Conservation (phyloP, 1,140 invertebrate genomes). For the Pogonognathellus flavescens region DNA sequence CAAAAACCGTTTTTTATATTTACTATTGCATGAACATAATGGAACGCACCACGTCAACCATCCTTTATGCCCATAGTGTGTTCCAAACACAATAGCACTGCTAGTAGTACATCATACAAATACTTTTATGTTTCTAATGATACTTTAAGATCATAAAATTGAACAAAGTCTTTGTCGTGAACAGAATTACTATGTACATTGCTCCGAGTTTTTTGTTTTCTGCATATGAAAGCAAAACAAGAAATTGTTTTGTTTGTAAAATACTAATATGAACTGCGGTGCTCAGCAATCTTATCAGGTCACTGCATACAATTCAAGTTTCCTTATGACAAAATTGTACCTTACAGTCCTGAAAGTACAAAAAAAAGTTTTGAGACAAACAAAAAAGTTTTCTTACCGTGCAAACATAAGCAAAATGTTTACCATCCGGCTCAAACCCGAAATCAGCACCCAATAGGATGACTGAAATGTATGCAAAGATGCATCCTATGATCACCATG, state of each 20-base stretch:
- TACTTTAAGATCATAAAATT: slow-evolving; percentile 8
- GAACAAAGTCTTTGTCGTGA: slow-evolving; percentile 6
- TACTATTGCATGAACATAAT: slow-evolving; percentile 6
- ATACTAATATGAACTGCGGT: background rate
- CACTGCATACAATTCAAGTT: background rate
- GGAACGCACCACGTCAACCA: slow-evolving; percentile 38
- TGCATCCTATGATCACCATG: slow-evolving; percentile 93
- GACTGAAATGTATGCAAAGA: slow-evolving; percentile 92
- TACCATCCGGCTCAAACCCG: slow-evolving; percentile 69
- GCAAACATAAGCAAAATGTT: slow-evolving; percentile 84
- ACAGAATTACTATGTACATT: too few species aligned
- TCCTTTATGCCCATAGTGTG: background rate
- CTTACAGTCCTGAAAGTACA: too few species aligned
- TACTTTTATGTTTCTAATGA: background rate
- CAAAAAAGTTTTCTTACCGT: slow-evolving; percentile 79
- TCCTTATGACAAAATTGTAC: too few species aligned
- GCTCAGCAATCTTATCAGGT: background rate
- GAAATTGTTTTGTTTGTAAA: slow-evolving; percentile 11
- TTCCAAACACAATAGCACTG: background rate
- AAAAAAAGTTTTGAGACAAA: background rate
- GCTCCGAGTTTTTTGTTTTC: background rate
- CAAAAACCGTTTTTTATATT: slow-evolving; percentile 14
- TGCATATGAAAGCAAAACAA: background rate
- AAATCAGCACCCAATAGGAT: slow-evolving; percentile 81
- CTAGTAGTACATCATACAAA: background rate